Conservation (phyloP, 2,113 vertebrate genomes). For the Notarius quadriscutis region DNA sequence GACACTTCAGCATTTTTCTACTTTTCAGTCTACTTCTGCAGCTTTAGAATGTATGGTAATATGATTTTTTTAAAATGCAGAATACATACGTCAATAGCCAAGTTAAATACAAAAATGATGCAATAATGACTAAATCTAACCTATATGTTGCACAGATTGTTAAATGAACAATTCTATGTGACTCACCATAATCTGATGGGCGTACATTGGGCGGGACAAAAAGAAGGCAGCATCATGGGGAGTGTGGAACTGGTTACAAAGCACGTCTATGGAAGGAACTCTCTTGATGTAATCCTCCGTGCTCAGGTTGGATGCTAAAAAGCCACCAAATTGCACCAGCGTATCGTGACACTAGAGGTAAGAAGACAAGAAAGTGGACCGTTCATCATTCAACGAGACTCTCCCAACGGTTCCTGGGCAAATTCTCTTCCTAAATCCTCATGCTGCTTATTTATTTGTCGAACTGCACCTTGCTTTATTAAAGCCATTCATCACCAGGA, state of each 20-base stretch:
- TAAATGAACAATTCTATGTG: background rate
- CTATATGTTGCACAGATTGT: background rate
- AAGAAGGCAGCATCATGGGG: slow-evolving; percentile 98
- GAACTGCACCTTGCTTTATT: slow-evolving; percentile 75
- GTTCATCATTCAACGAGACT: slow-evolving; percentile 55
- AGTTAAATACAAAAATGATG: background rate
- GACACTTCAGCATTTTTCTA: background rate
- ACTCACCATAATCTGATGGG: slow-evolving; percentile 97
- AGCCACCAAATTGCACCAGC: slow-evolving; percentile 95
- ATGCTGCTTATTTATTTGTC: slow-evolving; percentile 72
- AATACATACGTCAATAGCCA: background rate
- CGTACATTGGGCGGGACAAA: slow-evolving; percentile 96
- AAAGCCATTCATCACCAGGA: slow-evolving; percentile 74
- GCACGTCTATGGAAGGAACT: slow-evolving; percentile 94
- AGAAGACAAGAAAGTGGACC: slow-evolving; percentile 17
- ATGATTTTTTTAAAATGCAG: background rate
- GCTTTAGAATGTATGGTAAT: background rate
- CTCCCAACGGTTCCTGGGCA: slow-evolving; percentile 63
- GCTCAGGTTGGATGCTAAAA: slow-evolving; percentile 97
- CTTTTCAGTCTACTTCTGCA: background rate
- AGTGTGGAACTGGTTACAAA: slow-evolving; percentile 96
- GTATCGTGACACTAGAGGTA: slow-evolving; percentile 91
- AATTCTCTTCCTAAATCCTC: slow-evolving; percentile 74
- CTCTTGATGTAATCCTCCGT: slow-evolving; percentile 98
- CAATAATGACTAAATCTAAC: background rate